Evolutionary conservation across 2,113 vertebrate genomes (phyloP), one percentile per base, ranked within the genome.

Genomic region (Pionites leucogaster): DNA sequence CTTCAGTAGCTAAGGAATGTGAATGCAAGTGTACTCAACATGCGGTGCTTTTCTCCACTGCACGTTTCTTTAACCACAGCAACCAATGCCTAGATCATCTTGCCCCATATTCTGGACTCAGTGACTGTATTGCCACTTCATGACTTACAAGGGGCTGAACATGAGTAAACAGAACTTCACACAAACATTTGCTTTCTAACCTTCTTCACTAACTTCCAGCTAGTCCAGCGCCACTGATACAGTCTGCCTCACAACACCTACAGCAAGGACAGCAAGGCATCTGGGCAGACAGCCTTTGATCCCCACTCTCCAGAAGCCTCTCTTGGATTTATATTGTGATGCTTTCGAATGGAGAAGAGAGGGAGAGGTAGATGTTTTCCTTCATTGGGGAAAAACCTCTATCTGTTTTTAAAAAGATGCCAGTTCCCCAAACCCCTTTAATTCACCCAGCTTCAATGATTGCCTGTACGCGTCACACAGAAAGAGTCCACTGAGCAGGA

Each of bases 71-170:
- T 18, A 86, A 60, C 29, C 91, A 69, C 35, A 70, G 75, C 14
- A 84, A 65, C 53, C 3, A 49, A 50, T 28, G 33, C 10, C 41
- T 37, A 12, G 24, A 88, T 74, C 31, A 59, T 14, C 63, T 70
- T 1, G 0, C 14, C 68, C 49, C 16, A 28, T 13, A 59, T 75
- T 84, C 39, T 78, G 29, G 37, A 29, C 17, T 23, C 0, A 0
- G 23, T 71, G 55, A 86, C 52, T 15, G 0, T 35, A 46, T 11
- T 47, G 42, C 23, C 33, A 84, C 27, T 57, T 84, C 67, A 49
- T 42, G 23, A 92, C 47, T 41, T 85, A 42, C 11, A 78, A 64
- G 49, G 18, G 29, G 29, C 39, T 72, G 17, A n/a, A 47, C 4
- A 6, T 5, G 17, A 82, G 37, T 49, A 37, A 65, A 69, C 64